Conservation (phyloP, 2,888 invertebrate genomes). For the Cryptocephalus moraei region DNA sequence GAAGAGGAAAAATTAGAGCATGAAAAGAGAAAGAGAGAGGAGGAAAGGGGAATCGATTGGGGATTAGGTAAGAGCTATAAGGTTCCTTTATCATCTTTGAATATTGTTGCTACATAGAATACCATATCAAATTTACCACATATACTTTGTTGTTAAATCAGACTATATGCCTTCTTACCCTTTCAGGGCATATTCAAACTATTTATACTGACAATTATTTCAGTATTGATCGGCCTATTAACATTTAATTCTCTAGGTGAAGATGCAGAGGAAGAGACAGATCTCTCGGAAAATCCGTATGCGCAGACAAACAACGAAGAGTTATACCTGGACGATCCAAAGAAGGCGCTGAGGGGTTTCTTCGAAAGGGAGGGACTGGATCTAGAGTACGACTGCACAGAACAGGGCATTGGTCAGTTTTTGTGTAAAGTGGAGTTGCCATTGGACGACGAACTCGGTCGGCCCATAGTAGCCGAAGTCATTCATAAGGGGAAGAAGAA, state of each 20-base stretch:
- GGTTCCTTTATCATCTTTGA: too few relatives aligned
- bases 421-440: slow-evolving; percentile 76
- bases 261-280: slow-evolving; percentile 79
- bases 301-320: slow-evolving; percentile 78
- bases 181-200: too few relatives aligned
- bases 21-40: slow-evolving; percentile 44
- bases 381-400: slow-evolving; percentile 76
- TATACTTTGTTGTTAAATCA: too few relatives aligned
- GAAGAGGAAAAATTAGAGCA: slow-evolving; percentile 43
- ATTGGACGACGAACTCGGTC: slow-evolving; percentile 65
- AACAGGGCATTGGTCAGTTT: slow-evolving; percentile 77
- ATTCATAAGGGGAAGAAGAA: slow-evolving; percentile 87
- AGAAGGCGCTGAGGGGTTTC: slow-evolving; percentile 86
- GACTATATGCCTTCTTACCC: too few relatives aligned
- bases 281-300: slow-evolving; percentile 73
- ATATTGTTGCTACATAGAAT: too few relatives aligned
- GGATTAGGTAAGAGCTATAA: slow-evolving; percentile 68
- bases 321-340: slow-evolving; percentile 86
- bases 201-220: too few relatives aligned
- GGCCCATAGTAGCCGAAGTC: slow-evolving; percentile 73
- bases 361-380: slow-evolving; percentile 87
- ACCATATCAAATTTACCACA: too few relatives aligned
- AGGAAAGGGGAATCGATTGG: slow-evolving; percentile 78
- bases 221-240: too few relatives aligned
- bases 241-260: slow-evolving; percentile 43